Percentiles rank a stretch among this genome's conserved stretches.
phyloP scores from a whole-genome alignment of 1,140 invertebrate species.

The Babylonia areolata region DNA sequence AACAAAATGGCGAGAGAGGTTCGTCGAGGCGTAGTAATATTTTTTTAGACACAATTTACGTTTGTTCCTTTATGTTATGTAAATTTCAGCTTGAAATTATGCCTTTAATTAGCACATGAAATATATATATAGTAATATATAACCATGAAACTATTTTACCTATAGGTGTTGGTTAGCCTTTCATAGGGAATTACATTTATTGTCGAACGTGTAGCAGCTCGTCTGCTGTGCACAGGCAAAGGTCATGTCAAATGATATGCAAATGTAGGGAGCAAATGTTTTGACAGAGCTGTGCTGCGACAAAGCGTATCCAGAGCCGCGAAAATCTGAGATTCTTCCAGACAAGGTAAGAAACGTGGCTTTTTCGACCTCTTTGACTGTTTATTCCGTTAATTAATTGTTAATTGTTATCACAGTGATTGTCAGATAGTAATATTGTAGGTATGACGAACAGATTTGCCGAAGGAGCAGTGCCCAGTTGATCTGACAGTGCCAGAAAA shows the following conservation, averaged over 20 bases:
- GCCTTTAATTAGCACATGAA: too few relatives aligned
- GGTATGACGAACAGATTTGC: background rate
- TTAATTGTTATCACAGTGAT: background rate
- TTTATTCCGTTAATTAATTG: background rate
- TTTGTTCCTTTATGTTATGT: background rate
- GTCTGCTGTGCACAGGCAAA: slow-evolving; percentile 16
- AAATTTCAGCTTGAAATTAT: too few relatives aligned
- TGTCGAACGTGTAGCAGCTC: background rate
- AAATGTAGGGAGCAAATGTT: slow-evolving; percentile 40
- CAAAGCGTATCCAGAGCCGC: slow-evolving; percentile 35
- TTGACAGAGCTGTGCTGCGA: slow-evolving; percentile 27
- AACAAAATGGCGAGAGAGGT: slow-evolving; percentile 53
- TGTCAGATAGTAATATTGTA: background rate
- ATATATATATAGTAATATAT: too few relatives aligned
- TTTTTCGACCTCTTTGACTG: background rate
- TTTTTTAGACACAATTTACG: background rate
- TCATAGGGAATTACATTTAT: too few relatives aligned
- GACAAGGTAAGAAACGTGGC: slow-evolving; percentile 5
- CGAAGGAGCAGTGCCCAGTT: background rate
- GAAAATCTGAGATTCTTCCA: slow-evolving; percentile 35
- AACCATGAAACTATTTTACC: too few relatives aligned
- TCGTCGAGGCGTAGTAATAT: slow-evolving; percentile 24
- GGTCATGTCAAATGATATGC: slow-evolving; percentile 40
- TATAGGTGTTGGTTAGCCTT: too few relatives aligned
- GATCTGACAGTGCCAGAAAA: slow-evolving; percentile 10